Base-by-base conservation (phyloP, 2,888 invertebrate genomes). In the Lasius platythorax region DNA sequence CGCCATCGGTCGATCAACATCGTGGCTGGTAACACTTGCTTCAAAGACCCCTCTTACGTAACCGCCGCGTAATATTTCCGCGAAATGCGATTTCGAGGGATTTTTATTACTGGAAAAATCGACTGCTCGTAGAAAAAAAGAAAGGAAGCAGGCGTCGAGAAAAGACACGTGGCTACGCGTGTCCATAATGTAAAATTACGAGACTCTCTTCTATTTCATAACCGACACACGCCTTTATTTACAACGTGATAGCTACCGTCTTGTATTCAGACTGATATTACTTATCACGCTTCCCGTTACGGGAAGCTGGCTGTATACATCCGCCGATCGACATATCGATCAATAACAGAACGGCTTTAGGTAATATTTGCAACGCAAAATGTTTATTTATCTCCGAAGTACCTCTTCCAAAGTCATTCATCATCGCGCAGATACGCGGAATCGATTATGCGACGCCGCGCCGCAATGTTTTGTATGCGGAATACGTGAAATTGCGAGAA, bases 371-470 rank as follows among this genome's bases (percentile, higher is more conserved):
- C 78, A 73, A 53, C 85, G 81, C 85, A 37, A 66, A 86, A 86
- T 85, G 81, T 86, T 86, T 86, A 86, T 86, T 86, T 86, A 86
- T 63, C 50, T 53, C 72, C 85, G 43, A 82, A 82, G 85, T 67
- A 70, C 61, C 82, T 70, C 66, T 64, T 82, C 46, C 72, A 28
- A 72, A 68, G 74, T 76, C 86, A 85, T 86, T 85, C 85, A 85
- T 86, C 86, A 86, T 12, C 61, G 37, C 61, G 28, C 73, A 67
- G 84, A 84, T 81, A 72, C 61, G 82, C 76, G 30, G 73, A 72
- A 84, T 85, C 76, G 85, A 86, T 86, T 86, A 85, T 67, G 33
- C 64, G 40, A 58, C 43, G 56, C 4, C 53, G 43, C 56, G 75
- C 70, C 56, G 70, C 68, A 28, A 18, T 3, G 68, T 37, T 68